Conservation (phyloP, 2,888 invertebrate species). For the Acanthosepion lycidas region DNA sequence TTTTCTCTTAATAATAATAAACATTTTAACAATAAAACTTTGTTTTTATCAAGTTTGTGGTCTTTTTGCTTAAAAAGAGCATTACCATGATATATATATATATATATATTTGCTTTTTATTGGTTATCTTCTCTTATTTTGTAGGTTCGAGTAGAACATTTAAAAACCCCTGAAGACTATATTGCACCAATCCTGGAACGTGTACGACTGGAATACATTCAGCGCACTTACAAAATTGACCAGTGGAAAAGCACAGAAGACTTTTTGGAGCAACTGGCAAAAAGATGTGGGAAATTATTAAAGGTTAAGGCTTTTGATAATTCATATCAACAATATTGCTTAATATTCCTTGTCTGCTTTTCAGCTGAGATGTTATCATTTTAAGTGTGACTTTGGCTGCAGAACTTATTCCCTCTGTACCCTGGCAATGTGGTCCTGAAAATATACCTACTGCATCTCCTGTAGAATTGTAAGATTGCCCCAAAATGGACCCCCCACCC, state of each 20-base stretch:
- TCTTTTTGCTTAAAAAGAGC: no score
- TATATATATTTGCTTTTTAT: background rate
- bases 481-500: no score
- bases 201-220: conserved; percentile 90
- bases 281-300: conserved; percentile 88
- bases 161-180: conserved; percentile 95
- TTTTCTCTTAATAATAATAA: no score
- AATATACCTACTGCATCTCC: no score
- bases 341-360: background rate
- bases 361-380: background rate
- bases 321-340: no score
- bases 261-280: conserved; percentile 92
- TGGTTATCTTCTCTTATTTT: conserved; percentile 33
- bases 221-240: conserved; percentile 86
- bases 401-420: no score
- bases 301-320: conserved; percentile 78
- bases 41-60: no score
- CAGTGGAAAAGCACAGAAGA: conserved; percentile 88
- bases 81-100: no score
- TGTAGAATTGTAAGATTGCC: no score
- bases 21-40: no score
- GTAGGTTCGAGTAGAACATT: conserved; percentile 89
- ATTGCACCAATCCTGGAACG: conserved; percentile 88
- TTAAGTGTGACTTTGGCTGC: no score
- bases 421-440: no score